phyloP scores from a whole-genome alignment of 2,888 invertebrate genomes.

The Rhingia campestris region DNA sequence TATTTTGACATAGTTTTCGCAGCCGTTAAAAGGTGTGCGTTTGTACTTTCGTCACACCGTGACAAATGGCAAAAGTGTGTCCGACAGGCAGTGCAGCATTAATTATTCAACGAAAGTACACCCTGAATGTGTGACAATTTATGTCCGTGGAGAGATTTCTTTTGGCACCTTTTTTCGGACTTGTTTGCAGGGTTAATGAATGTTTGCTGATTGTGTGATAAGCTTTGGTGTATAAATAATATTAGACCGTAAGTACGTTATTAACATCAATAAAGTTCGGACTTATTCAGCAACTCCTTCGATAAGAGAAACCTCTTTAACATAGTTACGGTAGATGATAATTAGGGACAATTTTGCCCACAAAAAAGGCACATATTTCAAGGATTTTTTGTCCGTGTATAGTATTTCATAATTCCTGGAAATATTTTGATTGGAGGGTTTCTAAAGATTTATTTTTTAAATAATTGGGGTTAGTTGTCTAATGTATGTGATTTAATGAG shows the following conservation, averaged over 20 bases:
- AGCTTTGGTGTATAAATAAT: neutral
- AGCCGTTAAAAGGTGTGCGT: neutral
- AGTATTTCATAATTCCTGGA: no score
- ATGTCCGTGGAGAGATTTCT: conserved; percentile 14
- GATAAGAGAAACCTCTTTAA: neutral
- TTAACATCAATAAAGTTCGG: neutral
- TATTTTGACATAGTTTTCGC: conserved; percentile 4
- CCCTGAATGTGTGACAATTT: conserved; percentile 52
- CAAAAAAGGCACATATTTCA: no score
- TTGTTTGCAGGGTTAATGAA: neutral
- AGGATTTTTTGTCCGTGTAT: no score
- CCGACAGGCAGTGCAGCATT: conserved; percentile 33
- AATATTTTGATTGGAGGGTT: no score
- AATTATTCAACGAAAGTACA: conserved; percentile 56
- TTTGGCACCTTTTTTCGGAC: neutral
- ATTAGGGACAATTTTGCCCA: no score
- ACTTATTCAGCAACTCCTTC: neutral
- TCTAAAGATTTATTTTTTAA: no score
- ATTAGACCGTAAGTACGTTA: neutral
- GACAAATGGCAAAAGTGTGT: conserved; percentile 4
- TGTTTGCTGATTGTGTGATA: conserved; percentile 26
- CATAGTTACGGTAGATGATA: neutral
- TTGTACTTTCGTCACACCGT: neutral
- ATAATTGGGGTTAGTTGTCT: no score
- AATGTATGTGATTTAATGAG: no score